Percentiles rank a stretch among this genome's conserved stretches.
phyloP scores from a whole-genome alignment of 2,797 vertebrate genomes.

The Diplodus puntazzo region DNA sequence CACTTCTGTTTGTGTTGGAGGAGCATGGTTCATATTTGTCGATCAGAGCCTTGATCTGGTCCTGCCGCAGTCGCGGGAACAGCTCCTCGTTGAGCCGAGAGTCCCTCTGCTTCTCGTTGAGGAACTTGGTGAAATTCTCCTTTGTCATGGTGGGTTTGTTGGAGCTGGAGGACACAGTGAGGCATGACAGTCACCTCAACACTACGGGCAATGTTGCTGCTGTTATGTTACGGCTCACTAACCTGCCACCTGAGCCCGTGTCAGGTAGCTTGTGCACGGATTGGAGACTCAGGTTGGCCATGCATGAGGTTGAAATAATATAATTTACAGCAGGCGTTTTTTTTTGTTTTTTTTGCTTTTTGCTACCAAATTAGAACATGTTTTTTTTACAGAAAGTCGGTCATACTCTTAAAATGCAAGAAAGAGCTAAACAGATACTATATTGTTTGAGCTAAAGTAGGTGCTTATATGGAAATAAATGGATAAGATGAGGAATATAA shows the following conservation, averaged over 20 bases:
- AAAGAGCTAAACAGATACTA: neutral
- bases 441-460: neutral
- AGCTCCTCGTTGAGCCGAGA: slow-evolving; percentile 94
- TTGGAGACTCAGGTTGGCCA: neutral
- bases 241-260: slow-evolving; percentile 28
- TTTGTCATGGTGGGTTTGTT: slow-evolving; percentile 98
- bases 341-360: neutral
- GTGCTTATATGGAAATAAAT: neutral
- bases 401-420: neutral
- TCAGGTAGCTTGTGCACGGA: neutral
- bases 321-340: neutral
- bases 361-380: slow-evolving; percentile 2
- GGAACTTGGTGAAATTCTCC: slow-evolving; percentile 94
- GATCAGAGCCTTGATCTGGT: slow-evolving; percentile 95
- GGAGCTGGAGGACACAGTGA: slow-evolving; percentile 83
- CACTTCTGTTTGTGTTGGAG: slow-evolving; percentile 92
- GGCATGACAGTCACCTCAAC: slow-evolving; percentile 11
- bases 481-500: neutral
- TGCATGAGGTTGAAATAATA: neutral
- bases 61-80: slow-evolving; percentile 90
- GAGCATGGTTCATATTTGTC: slow-evolving; percentile 94
- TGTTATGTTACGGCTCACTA: neutral
- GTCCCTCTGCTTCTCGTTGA: slow-evolving; percentile 96
- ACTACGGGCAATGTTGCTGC: neutral
- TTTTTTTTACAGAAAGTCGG: neutral